Conservation (phyloP, 2,888 invertebrate species). For the Celastrina argiolus region DNA sequence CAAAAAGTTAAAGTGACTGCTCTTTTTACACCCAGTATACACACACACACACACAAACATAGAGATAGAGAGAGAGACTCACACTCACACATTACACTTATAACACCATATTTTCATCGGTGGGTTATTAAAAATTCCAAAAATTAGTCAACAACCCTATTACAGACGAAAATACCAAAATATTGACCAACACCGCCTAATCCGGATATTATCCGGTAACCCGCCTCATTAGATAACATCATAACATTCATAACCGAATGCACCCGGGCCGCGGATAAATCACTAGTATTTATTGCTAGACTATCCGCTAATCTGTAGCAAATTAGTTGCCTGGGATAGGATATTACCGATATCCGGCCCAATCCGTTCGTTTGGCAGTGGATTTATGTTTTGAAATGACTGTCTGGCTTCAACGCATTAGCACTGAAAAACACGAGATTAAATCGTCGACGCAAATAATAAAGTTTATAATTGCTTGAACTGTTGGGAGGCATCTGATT, state of each 20-base stretch:
- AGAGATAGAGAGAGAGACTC: too few species aligned
- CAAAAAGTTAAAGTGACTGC: too few species aligned
- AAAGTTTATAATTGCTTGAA: too few species aligned
- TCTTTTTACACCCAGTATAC: too few species aligned
- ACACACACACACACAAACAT: too few species aligned
- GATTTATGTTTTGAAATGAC: conserved; percentile 2
- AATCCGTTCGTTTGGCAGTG: conserved; percentile 14
- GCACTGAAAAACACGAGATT: background rate
- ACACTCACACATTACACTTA: too few species aligned
- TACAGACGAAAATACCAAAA: background rate
- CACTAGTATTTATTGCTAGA: conserved; percentile 39
- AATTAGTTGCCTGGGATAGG: conserved; percentile 38
- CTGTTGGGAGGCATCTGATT: background rate
- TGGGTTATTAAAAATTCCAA: too few species aligned
- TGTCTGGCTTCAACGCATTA: background rate
- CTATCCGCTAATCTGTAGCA: conserved; percentile 42
- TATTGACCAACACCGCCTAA: background rate
- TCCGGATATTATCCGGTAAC: conserved; percentile 15
- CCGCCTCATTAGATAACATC: conserved; percentile 35
- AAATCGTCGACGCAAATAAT: too few species aligned
- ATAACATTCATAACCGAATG: conserved; percentile 33
- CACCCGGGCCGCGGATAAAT: conserved; percentile 39
- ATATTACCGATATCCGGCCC: conserved; percentile 33
- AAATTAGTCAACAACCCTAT: background rate
- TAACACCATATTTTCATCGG: too few species aligned